Evolutionary conservation across 2,113 vertebrate species (phyloP).

Genomic region (Hydrolagus affinis): DNA sequence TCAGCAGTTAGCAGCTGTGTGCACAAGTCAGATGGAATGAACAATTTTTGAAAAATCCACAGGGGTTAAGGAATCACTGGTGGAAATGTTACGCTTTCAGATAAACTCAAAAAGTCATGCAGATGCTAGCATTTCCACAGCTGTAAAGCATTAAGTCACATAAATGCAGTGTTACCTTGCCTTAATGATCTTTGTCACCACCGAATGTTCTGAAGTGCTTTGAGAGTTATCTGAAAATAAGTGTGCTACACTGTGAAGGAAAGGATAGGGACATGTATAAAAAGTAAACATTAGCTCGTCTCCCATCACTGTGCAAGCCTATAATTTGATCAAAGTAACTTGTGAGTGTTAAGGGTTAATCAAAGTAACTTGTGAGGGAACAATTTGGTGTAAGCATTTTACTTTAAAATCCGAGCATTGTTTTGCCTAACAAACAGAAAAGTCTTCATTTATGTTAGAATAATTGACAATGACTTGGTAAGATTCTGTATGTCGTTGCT

Average conservation of each 20-base stretch:
- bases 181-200: constrained; percentile 4
- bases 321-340: not conserved
- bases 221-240: not conserved
- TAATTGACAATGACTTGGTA: too few species aligned
- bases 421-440: not conserved
- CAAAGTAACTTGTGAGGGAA: not conserved
- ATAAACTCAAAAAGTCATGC: constrained; percentile 26
- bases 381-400: not conserved
- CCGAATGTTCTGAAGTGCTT: not conserved
- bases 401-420: not conserved
- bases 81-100: constrained; percentile 9
- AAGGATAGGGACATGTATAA: too few species aligned
- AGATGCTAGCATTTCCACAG: constrained; percentile 18
- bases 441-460: too few species aligned
- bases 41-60: not conserved
- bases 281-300: too few species aligned
- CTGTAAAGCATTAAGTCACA: constrained; percentile 19
- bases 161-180: constrained; percentile 21
- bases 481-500: too few species aligned
- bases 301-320: too few species aligned
- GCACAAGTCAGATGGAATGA: constrained; percentile 60
- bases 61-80: constrained; percentile 8
- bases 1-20: constrained; percentile 49
- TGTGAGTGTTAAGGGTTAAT: not conserved
- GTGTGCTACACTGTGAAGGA: not conserved